phyloP scores from a whole-genome alignment of 2,888 invertebrate species.

The Dione vanillae region DNA sequence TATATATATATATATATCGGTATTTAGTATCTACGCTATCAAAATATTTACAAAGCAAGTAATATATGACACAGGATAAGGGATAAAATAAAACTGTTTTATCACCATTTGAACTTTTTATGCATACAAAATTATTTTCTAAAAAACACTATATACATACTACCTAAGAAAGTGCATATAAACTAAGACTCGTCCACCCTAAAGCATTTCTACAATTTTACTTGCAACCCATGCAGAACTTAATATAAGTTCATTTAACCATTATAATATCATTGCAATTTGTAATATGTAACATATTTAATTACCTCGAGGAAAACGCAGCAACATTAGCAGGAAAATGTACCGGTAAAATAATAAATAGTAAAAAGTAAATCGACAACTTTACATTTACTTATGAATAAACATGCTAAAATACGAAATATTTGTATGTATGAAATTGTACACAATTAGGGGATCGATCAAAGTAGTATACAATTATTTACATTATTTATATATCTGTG shows the following conservation, averaged over 20 bases:
- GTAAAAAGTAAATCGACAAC: conserved; percentile 15
- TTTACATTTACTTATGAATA: neutral
- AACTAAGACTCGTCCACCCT: neutral
- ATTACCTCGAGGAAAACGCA: conserved; percentile 28
- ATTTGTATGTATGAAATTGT: neutral
- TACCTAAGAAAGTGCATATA: neutral
- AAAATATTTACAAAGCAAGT: neutral
- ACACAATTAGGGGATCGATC: too few species aligned
- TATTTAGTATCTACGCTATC: neutral
- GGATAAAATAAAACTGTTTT: neutral
- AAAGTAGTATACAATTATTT: too few species aligned
- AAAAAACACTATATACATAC: neutral
- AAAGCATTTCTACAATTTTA: neutral
- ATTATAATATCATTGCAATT: conserved; percentile 17
- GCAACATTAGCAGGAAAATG: conserved; percentile 31
- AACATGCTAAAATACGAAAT: neutral
- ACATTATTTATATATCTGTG: too few species aligned
- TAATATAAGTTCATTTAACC: conserved; percentile 1
- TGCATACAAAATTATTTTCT: neutral
- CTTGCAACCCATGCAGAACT: conserved; percentile 16
- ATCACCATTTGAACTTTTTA: neutral
- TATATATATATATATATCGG: neutral
- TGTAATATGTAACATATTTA: conserved; percentile 25
- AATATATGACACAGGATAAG: neutral
- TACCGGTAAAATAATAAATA: conserved; percentile 31